Percentiles rank a stretch among this genome's conserved stretches.
These are phyloP conservation scores for Lithophane ornitopus DNA, from an alignment of 2,888 invertebrate species.

Conservation along the genomic window DNA sequence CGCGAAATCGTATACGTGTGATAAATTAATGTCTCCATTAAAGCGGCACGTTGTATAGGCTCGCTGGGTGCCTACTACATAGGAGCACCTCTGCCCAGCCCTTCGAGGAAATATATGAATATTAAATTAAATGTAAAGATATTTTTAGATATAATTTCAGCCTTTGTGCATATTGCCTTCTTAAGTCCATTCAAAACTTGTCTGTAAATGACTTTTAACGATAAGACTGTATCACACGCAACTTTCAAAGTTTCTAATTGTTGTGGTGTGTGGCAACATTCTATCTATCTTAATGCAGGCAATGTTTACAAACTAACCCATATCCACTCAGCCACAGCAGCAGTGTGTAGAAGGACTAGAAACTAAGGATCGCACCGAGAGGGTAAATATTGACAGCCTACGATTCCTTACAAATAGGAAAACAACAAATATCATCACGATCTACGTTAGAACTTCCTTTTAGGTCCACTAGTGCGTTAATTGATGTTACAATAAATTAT, in stretches of 20 bases:
- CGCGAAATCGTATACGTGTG: too few relatives aligned
- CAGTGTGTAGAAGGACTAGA: not conserved
- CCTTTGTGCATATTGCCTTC: not conserved
- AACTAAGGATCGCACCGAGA: conserved; percentile 37
- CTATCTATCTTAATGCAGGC: not conserved
- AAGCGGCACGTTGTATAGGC: too few relatives aligned
- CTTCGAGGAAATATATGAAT: not conserved
- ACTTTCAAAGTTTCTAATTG: not conserved
- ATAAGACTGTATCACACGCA: not conserved
- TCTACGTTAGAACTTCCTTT: conserved; percentile 3
- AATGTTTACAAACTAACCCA: conserved; percentile 14
- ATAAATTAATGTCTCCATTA: too few relatives aligned
- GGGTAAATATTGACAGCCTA: conserved; percentile 38
- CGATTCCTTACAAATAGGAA: conserved; percentile 11
- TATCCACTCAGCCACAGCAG: conserved; percentile 12
- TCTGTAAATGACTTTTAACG: not conserved
- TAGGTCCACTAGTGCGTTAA: not conserved
- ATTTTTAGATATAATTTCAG: not conserved
- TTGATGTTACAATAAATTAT: conserved; percentile 18
- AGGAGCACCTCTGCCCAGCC: not conserved
- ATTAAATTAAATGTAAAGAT: not conserved
- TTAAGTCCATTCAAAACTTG: not conserved
- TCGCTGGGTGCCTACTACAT: not conserved
- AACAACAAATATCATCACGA: conserved; percentile 9
- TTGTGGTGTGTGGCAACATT: conserved; percentile 1